Evolutionary conservation across 2,113 vertebrate species (phyloP), one percentile per base, ranked within the genome.

Genomic region (Cathartes aura): DNA sequence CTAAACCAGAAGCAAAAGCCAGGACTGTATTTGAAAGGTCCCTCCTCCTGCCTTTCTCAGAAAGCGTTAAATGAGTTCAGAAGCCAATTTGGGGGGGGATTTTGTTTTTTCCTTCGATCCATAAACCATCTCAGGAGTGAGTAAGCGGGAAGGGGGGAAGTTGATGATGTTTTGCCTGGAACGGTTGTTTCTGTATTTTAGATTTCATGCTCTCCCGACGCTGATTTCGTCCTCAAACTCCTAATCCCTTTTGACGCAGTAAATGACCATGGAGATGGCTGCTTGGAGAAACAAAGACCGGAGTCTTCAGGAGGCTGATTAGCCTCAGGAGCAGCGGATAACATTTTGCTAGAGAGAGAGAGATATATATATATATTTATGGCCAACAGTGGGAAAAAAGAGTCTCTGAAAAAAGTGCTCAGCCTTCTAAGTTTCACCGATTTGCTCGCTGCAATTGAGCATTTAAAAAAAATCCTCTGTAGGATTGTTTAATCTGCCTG

Each of bases 181-280:
- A 71, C 0, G 3, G 20, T 74, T 36, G 45, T 70, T 93, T 87
- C 90, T 86, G 72, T 22, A 47, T 81, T 90, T 94, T 59, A 63
- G 34, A 72, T 95, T 93, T 95, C 86, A 78, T 23, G 63, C 89
- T 92, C 52, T 87, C 68, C 43, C 3, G 2, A 42, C 0, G 0
- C 83, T 3, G 15, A 45, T 93, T 92, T 84, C 3, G n/a, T 89
- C 70, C 64, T 64, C 68, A 18, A 47, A 85, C 50, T 93, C 79
- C 82, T 93, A 45, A 97, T 93, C 53, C 66, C 45, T 84, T 93
- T 72, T 68, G 93, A 87, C 66, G 18, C 22, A 67, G 84, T 71
- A 85, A 95, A 96, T 82, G 66, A 85, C 73, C n/a, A 5, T 73
- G 78, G 58, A 91, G 81, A 15, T 82, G 83, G 45, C 56, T 93